These are phyloP conservation scores for Dicranocentrus wangi DNA, from an alignment of 2,888 invertebrate genomes.

Conservation along the genomic window DNA sequence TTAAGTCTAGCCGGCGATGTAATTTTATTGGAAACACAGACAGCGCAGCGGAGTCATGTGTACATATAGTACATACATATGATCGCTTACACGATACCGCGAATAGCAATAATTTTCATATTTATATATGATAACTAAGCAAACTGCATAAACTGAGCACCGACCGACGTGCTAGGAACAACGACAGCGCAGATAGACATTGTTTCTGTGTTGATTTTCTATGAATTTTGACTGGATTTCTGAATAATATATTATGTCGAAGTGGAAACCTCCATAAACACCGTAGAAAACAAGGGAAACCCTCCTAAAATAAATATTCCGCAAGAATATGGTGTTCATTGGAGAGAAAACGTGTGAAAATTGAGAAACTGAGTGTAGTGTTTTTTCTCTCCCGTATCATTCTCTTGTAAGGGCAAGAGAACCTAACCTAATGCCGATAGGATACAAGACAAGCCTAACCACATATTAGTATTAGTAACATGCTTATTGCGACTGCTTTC, in stretches of 20 bases:
- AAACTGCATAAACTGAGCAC: too few species aligned
- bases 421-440: not conserved
- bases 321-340: not conserved
- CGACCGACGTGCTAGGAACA: too few species aligned
- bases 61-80: too few species aligned
- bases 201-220: conserved; percentile 2
- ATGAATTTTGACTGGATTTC: conserved; percentile 6
- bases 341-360: conserved; percentile 22
- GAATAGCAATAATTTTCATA: too few species aligned
- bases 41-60: too few species aligned
- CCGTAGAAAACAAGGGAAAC: not conserved
- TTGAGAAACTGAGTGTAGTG: conserved; percentile 11
- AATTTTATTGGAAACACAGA: too few species aligned
- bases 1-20: too few species aligned
- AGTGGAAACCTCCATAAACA: not conserved
- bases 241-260: conserved; percentile 9
- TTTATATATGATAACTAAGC: too few species aligned
- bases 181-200: too few species aligned
- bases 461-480: not conserved
- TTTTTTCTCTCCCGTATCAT: not conserved
- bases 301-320: not conserved
- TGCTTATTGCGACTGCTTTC: too few species aligned
- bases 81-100: too few species aligned
- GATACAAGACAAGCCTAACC: not conserved
- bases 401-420: not conserved